phyloP scores from a whole-genome alignment of 2,888 invertebrate genomes.

The Dysmachus trigonus region DNA sequence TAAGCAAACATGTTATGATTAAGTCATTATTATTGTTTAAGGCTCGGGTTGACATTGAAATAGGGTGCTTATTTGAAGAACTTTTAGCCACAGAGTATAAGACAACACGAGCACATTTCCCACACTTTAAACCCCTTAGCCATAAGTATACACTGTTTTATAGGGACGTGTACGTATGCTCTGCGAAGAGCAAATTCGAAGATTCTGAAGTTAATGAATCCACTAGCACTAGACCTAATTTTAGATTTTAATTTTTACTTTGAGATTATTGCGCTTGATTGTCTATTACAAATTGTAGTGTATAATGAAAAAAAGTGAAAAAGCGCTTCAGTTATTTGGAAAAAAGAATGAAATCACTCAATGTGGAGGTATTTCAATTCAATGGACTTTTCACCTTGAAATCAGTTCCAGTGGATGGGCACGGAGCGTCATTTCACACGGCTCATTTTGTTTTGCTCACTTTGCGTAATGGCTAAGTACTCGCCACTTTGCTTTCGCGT shows the following conservation, averaged over 20 bases:
- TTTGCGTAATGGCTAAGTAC: not conserved
- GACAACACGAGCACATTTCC: too few species aligned
- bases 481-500: not conserved
- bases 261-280: not conserved
- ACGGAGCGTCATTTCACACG: slow-evolving; percentile 25
- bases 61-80: too few species aligned
- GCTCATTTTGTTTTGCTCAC: slow-evolving; percentile 9
- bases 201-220: not conserved
- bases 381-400: slow-evolving; percentile 36
- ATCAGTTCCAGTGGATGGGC: slow-evolving; percentile 30
- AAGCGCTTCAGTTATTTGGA: not conserved
- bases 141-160: too few species aligned
- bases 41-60: too few species aligned
- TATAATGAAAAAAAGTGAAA: not conserved
- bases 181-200: too few species aligned
- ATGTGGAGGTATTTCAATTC: slow-evolving; percentile 11
- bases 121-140: too few species aligned
- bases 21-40: too few species aligned
- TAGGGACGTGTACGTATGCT: too few species aligned
- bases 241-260: not conserved
- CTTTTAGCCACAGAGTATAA: too few species aligned
- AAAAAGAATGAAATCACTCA: not conserved
- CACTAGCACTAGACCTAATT: not conserved
- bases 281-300: not conserved
- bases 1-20: too few species aligned